Conservation (phyloP, 2,113 vertebrate species). For the Nicator chloris region DNA sequence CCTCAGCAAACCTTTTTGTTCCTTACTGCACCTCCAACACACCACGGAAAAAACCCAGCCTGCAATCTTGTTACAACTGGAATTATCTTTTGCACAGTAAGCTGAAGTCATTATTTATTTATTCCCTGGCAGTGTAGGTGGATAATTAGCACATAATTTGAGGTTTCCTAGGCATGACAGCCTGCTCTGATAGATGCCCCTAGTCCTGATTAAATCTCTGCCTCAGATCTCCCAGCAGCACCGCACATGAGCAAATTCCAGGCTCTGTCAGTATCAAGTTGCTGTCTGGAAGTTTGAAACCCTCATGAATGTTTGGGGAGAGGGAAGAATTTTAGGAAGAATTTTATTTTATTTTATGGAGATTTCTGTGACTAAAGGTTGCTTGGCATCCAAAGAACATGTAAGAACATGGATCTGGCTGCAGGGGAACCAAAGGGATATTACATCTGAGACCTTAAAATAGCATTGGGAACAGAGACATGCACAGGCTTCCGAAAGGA, state of each 20-base stretch:
- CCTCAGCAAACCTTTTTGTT: neutral
- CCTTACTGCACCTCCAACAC: neutral
- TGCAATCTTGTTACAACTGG: neutral
- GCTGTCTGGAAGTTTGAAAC: neutral
- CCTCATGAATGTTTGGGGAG: neutral
- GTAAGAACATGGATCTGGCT: neutral
- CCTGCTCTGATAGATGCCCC: conserved; percentile 5
- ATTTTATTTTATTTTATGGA: neutral
- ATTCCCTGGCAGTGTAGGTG: conserved; percentile 10
- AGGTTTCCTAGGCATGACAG: conserved; percentile 35
- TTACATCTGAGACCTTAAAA: neutral
- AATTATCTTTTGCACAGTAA: neutral
- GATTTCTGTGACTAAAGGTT: neutral
- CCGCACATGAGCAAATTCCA: neutral
- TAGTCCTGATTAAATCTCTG: neutral
- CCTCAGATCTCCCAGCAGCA: neutral
- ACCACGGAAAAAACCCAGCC: rapidly evolving
- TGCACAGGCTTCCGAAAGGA: rapidly evolving
- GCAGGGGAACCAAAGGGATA: neutral
- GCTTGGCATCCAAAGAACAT: neutral
- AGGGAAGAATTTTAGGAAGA: neutral
- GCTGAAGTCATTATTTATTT: conserved; percentile 26
- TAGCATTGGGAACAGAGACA: neutral
- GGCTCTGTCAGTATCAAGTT: neutral
- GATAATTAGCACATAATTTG: conserved; percentile 46